Evolutionary conservation across 1,140 invertebrate genomes (phyloP).

Genomic region (Planococcus citri): DNA sequence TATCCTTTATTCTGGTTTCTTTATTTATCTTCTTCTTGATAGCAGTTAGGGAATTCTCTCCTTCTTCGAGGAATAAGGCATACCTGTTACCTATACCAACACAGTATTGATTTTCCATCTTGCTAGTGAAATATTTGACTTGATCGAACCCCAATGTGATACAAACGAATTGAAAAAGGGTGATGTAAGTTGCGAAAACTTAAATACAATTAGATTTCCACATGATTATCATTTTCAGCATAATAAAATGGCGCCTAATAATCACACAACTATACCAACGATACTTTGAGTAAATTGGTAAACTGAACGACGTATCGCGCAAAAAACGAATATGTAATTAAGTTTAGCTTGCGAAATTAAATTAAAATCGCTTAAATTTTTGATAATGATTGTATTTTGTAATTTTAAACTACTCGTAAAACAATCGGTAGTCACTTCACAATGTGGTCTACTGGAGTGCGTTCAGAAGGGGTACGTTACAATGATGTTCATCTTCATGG

Average conservation of each 20-base stretch:
- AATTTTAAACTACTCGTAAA: slow-evolving; percentile 12
- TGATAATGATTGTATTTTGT: not conserved
- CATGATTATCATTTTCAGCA: slow-evolving; percentile 12
- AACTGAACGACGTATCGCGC: not conserved
- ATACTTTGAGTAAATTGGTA: not conserved
- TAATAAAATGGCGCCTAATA: slow-evolving; percentile 12
- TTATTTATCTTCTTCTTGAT: not conserved
- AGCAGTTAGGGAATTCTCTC: slow-evolving; percentile 39
- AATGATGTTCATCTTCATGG: too few species aligned
- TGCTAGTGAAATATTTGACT: not conserved
- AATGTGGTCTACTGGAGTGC: slow-evolving; percentile 14
- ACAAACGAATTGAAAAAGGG: not conserved
- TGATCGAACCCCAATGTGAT: not conserved
- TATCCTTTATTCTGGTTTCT: not conserved
- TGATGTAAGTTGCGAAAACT: not conserved
- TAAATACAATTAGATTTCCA: not conserved
- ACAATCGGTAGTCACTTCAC: not conserved
- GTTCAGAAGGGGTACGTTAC: too few species aligned
- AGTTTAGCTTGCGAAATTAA: not conserved
- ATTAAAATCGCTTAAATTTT: not conserved
- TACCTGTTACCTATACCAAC: slow-evolving; percentile 81
- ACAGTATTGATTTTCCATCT: slow-evolving; percentile 85
- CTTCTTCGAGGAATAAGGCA: slow-evolving; percentile 70
- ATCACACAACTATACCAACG: not conserved
- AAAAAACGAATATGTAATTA: not conserved